Evolutionary conservation across 2,797 vertebrate genomes (phyloP), one percentile per base, ranked within the genome.

Genomic region (Ctenosaura bakeri): DNA sequence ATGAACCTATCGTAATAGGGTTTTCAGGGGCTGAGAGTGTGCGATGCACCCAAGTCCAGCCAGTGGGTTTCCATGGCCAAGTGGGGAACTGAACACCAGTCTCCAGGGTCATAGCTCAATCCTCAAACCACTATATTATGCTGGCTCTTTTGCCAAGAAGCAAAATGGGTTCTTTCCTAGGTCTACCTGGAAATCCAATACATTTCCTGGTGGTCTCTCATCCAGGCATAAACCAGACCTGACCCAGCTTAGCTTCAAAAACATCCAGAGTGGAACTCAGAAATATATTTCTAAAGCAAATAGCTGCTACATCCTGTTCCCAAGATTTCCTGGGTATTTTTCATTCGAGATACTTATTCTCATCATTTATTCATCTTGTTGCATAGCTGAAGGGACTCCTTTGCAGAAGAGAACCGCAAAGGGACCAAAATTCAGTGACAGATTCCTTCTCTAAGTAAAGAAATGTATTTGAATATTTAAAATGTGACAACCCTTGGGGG

Each of bases 401-500:
- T 38, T 50, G 20, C 89, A n/a, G n/a, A 56, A 87, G 56, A 56
- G 26, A 66, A 42, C 2, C 42, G 24, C 32, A 5, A 12, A 83
- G 88, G 56, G 56, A 83, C 29, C 38, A 64, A 59, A 76, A 83
- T 64, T 52, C 18, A 22, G 35, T 32, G 42, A 54, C 5, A 46
- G 59, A 16, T 54, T 56, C 85, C 35, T 87, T 80, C 16, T 14
- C 54, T 83, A 90, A 83, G 50, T 77, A 54, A 26, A 83, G 59
- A 66, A 52, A 32, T 6, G 14, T 50, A 56, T 87, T 87, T 78
- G 80, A 90, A 90, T 78, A 87, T 87, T 90, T 87, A 78, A 87
- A 66, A n/a, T 22, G 59, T 35, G 32, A 54, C 16, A 42, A n/a
- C 62, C 82, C 62, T 26, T 12, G 66, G 29, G 69, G 32, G 54